Evolutionary conservation across 2,888 invertebrate species (phyloP).

Genomic region (Tineola bisselliella): DNA sequence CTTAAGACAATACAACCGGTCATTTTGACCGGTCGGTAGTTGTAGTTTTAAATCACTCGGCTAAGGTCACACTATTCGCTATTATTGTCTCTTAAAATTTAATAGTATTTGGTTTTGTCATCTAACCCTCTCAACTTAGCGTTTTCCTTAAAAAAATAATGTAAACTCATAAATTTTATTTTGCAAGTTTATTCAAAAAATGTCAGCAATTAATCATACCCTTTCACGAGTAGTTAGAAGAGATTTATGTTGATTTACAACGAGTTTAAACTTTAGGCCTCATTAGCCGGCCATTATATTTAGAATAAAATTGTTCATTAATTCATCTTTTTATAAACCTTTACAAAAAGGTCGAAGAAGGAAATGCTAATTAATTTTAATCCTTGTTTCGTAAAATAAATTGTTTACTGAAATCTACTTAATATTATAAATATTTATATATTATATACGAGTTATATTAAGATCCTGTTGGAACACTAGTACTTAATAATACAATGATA

Average conservation of each 20-base stretch:
- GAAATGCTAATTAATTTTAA: not conserved
- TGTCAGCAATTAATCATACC: conserved; percentile 60
- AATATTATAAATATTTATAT: too few species aligned
- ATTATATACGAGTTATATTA: too few species aligned
- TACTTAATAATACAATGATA: too few species aligned
- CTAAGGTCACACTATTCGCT: too few species aligned
- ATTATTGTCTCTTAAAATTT: too few species aligned
- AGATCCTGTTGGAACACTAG: too few species aligned
- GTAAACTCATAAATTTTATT: conserved; percentile 10
- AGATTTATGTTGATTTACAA: conserved; percentile 5
- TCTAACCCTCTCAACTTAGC: too few species aligned
- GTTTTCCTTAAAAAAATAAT: not conserved
- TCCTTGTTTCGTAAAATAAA: not conserved
- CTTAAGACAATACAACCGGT: too few species aligned
- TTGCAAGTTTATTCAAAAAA: conserved; percentile 30
- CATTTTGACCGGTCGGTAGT: too few species aligned
- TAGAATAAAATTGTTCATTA: not conserved
- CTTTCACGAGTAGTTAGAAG: conserved; percentile 60
- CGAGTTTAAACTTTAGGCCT: conserved; percentile 15
- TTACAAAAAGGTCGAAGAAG: not conserved
- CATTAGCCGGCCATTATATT: conserved; percentile 13
- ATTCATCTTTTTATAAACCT: conserved; percentile 2
- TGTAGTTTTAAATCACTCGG: too few species aligned
- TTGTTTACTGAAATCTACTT: too few species aligned
- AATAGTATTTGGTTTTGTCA: too few species aligned